Evolutionary conservation across 2,113 vertebrate genomes (phyloP), one percentile per base, ranked within the genome.

Genomic region (Actenoides lindsayi): DNA sequence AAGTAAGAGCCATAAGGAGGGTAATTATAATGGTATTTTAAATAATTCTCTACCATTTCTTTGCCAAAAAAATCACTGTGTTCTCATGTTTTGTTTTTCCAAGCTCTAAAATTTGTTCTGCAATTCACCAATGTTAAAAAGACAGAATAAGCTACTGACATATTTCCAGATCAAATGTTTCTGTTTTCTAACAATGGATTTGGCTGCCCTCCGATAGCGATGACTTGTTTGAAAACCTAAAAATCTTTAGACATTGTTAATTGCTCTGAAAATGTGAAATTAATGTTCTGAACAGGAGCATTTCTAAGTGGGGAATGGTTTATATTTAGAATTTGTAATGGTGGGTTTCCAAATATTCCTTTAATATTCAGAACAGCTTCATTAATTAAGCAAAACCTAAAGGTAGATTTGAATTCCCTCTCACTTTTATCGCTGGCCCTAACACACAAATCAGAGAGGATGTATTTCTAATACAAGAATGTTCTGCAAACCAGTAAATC

Each of bases 401-500:
- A 87, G 53, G 68, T 50, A 73, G 90, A 71, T 90, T 90, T 93
- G 74, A 70, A 79, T 62, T 89, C 78, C 90, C 69, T 83, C 91
- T 96, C 81, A 90, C 88, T 63, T 93, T 80, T 90, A 54, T 77
- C 84, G 83, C 96, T 93, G 87, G 93, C 87, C 93, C 94, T 90
- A 92, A 39, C 82, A 73, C 67, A 75, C 69, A 68, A 96, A 92
- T 94, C 90, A 87, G 71, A 95, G 95, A 92, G 96, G 95, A 96
- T 97, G 80, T 89, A 96, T 96, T 97, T 97, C 96, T 97, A 95
- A 97, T 93, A 82, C 91, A 96, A 87, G 90, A 98, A 98, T 97
- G 96, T 98, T 98, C 95, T 96, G 90, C 95, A 97, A 97, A 92
- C 97, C 96, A 96, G 83, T 96, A 97, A 97, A 98, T 97, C 97